Evolutionary conservation across 1,140 invertebrate genomes (phyloP).

Genomic region (Diachasma alloeum): DNA sequence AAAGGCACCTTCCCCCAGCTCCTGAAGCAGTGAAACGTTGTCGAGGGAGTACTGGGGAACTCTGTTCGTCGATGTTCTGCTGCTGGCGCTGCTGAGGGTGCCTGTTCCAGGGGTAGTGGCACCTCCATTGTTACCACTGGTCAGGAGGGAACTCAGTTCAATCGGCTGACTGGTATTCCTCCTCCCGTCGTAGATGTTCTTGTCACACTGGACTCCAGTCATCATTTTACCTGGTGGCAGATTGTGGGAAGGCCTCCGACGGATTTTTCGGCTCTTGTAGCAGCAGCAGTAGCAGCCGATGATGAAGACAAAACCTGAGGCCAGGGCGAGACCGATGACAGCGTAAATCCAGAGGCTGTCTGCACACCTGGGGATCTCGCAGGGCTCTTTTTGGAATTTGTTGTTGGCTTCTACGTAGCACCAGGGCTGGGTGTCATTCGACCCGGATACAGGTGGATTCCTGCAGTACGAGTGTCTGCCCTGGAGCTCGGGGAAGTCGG

Average conservation of each 20-base stretch:
- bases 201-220: slow-evolving; percentile 67
- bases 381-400: slow-evolving; percentile 75
- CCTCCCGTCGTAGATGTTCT: slow-evolving; percentile 76
- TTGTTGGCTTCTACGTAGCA: slow-evolving; percentile 82
- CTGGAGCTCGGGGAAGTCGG: slow-evolving; percentile 83
- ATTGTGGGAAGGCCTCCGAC: slow-evolving; percentile 53
- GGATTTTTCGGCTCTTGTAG: slow-evolving; percentile 54
- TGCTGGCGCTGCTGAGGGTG: slow-evolving; percentile 64
- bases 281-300: slow-evolving; percentile 61
- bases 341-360: slow-evolving; percentile 70
- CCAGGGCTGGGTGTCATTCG: slow-evolving; percentile 84
- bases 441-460: slow-evolving; percentile 76
- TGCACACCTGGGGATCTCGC: slow-evolving; percentile 85
- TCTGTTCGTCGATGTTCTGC: slow-evolving; percentile 68
- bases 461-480: slow-evolving; percentile 91
- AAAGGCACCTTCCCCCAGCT: slow-evolving; percentile 95
- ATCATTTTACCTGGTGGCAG: slow-evolving; percentile 60
- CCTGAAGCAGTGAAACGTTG: slow-evolving; percentile 90
- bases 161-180: slow-evolving; percentile 74
- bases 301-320: slow-evolving; percentile 64
- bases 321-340: slow-evolving; percentile 63
- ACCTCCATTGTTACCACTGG: slow-evolving; percentile 62
- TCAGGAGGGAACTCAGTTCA: slow-evolving; percentile 80
- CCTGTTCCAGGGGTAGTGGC: slow-evolving; percentile 57
- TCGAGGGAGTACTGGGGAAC: slow-evolving; percentile 78